Evolutionary conservation across 2,797 vertebrate species (phyloP).

Genomic region (Pteropus rufus): DNA sequence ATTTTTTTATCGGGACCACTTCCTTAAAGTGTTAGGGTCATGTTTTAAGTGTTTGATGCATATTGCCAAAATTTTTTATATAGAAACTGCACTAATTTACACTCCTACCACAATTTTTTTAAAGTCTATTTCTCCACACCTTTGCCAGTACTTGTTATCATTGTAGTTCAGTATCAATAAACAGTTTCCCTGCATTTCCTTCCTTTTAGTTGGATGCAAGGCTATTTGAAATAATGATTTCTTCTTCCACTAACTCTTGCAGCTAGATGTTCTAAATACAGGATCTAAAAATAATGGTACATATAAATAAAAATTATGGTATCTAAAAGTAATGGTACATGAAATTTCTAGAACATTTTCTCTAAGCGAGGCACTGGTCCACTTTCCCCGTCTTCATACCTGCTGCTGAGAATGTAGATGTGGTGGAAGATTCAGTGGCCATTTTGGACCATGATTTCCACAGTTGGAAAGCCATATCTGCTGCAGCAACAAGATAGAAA

Average conservation of each 20-base stretch:
- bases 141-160: not conserved
- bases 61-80: not conserved
- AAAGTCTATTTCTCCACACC: not conserved
- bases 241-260: not conserved
- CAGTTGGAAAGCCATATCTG: not conserved
- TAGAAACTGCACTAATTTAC: not conserved
- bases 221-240: not conserved
- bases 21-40: not conserved
- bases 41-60: not conserved
- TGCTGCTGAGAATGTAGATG: not conserved
- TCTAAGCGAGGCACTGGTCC: not conserved
- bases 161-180: not conserved
- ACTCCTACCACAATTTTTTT: not conserved
- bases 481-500: not conserved
- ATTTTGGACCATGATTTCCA: not conserved
- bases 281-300: not conserved
- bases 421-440: not conserved
- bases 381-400: not conserved
- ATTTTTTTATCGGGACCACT: not conserved
- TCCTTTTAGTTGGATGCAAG: not conserved
- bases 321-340: not conserved
- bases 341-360: not conserved
- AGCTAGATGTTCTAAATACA: not conserved
- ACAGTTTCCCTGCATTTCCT: not conserved
- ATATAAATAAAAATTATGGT: not conserved